Evolutionary conservation across 2,113 vertebrate species (phyloP).

Genomic region (Potamarius usumacintae): DNA sequence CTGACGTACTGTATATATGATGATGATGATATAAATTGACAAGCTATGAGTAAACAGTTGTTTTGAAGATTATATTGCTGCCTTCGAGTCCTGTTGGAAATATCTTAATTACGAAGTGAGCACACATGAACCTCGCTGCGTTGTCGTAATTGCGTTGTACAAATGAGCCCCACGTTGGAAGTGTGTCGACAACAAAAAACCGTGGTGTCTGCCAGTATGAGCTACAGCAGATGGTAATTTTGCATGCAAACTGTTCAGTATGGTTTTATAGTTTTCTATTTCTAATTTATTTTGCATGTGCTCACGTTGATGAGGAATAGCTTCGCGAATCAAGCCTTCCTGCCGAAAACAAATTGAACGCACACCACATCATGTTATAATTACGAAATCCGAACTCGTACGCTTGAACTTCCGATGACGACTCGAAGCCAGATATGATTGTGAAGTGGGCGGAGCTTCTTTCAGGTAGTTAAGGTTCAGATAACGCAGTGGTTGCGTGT

Average conservation of each 20-base stretch:
- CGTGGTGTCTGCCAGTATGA: background rate
- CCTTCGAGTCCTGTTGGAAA: background rate
- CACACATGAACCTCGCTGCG: no score
- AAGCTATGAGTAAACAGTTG: background rate
- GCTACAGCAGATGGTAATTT: background rate
- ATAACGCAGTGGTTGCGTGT: no score
- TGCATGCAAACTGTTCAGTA: background rate
- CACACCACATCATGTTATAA: background rate
- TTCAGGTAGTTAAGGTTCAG: no score
- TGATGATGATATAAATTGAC: background rate
- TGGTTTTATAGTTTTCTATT: background rate
- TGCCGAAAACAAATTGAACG: background rate
- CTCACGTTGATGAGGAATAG: background rate
- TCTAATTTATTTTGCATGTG: background rate
- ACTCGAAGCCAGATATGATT: no score
- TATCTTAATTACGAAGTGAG: background rate
- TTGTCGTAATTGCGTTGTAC: background rate
- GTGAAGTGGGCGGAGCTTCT: no score
- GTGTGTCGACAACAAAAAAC: background rate
- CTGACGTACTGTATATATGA: background rate
- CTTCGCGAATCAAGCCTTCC: background rate
- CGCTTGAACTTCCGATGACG: no score
- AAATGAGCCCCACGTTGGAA: background rate
- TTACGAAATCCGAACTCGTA: background rate
- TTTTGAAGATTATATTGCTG: background rate